phyloP scores from a whole-genome alignment of 2,888 invertebrate species.

The Marronus borbonicus region DNA sequence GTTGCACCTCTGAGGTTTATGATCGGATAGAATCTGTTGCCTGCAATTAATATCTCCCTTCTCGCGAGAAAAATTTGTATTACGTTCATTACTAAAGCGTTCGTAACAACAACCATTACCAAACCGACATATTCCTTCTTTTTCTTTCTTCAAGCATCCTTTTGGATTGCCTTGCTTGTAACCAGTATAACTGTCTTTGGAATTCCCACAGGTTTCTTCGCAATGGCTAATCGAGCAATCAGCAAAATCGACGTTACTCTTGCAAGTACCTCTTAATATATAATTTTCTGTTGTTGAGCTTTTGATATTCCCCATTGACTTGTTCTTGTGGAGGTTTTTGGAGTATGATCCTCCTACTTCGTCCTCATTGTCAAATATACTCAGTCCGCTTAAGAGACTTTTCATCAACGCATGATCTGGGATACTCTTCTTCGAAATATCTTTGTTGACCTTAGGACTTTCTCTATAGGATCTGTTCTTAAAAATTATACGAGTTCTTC shows the following conservation, averaged over 20 bases:
- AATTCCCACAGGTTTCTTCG: slow-evolving; percentile 8
- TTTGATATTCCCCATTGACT: slow-evolving; percentile 51
- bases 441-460: slow-evolving; percentile 21
- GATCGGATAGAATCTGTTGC: neutral
- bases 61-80: neutral
- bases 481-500: slow-evolving; percentile 18
- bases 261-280: slow-evolving; percentile 31
- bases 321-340: slow-evolving; percentile 39
- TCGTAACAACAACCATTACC: slow-evolving; percentile 2
- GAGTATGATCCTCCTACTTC: slow-evolving; percentile 12
- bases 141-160: neutral
- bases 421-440: slow-evolving; percentile 50
- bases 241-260: slow-evolving; percentile 45
- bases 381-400: slow-evolving; percentile 47
- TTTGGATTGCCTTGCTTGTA: neutral
- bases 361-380: slow-evolving; percentile 46
- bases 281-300: slow-evolving; percentile 19
- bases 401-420: slow-evolving; percentile 51
- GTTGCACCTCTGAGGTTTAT: neutral
- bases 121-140: neutral
- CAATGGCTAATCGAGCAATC: slow-evolving; percentile 4
- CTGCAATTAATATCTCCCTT: neutral
- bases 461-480: slow-evolving; percentile 29
- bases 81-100: neutral
- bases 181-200: neutral